Evolutionary conservation across 2,797 vertebrate species (phyloP).

Genomic region (Neopelma chrysocephalum): DNA sequence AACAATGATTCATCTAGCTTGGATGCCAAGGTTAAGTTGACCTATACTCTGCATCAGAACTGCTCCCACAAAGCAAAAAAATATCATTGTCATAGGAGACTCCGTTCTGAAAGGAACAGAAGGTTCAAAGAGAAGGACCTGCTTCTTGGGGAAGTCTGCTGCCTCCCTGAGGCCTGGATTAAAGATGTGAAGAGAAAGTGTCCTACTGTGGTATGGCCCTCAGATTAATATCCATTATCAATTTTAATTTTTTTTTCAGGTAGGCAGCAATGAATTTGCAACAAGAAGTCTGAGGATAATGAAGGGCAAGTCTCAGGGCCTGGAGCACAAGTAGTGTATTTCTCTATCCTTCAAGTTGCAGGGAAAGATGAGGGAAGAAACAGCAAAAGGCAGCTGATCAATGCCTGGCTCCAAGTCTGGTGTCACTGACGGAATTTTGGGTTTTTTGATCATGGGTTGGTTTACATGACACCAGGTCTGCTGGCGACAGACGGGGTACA

Average conservation of each 20-base stretch:
- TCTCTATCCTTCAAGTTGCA: background rate
- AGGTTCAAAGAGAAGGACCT: background rate
- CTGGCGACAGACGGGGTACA: fast-evolving
- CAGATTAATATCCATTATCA: background rate
- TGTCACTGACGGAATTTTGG: background rate
- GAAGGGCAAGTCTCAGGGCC: background rate
- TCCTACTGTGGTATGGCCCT: background rate
- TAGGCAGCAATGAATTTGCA: background rate
- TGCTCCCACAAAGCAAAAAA: background rate
- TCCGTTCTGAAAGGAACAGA: background rate
- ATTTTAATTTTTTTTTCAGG: background rate
- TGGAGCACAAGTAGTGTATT: background rate
- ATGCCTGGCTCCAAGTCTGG: background rate
- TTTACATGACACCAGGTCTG: background rate
- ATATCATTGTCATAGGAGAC: fast-evolving
- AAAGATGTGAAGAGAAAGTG: background rate
- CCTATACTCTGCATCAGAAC: background rate
- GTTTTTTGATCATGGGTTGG: background rate
- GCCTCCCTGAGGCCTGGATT: background rate
- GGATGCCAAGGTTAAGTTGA: background rate
- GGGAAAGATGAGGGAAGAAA: background rate
- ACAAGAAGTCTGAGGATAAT: background rate
- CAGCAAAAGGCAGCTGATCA: background rate
- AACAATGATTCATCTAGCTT: background rate
- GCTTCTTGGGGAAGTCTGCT: background rate